Base-by-base conservation (phyloP, 2,888 invertebrate genomes). In the Mimas tiliae region DNA sequence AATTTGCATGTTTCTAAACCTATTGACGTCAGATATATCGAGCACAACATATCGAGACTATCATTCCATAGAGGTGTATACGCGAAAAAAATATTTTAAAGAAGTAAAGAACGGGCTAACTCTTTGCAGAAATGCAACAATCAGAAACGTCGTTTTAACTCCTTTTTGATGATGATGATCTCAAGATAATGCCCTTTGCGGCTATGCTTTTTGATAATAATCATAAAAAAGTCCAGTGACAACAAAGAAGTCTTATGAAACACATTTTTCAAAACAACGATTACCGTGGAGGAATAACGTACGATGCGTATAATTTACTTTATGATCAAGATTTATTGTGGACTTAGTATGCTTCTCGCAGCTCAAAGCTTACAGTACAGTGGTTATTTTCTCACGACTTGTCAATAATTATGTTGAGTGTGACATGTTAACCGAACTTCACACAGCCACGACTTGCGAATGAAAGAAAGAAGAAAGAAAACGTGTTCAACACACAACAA, bases 331-430 rank as follows among this genome's bases (percentile, higher is more conserved):
- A 42, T 58, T 58, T 58, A 42, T 42, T 58, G 12, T 58, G 12
- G 38, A 38, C 58, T 55, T 34, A 55, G 55, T 55, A 55, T 55
- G 55, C 55, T 38, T 9, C 55, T n/a, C 55, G 55, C 55, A 27
- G 4, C 27, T 27, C 27, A 55, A 38, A 11, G 16, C 19, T 19
- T 38, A 19, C 19, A 14, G 12, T 33, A 19, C 6, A 4, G 58
- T 34, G 27, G 27, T 34, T 9, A 9, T 16, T 55, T 51, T 55
- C 58, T 58, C 58, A 58, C 42, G 58, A 42, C 38, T 38, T 58
- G 58, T 58, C 58, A 58, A 42, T 58, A 58, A 58, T 58, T 58
- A 42, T 38, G 38, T 52, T 14, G 0, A 19, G 58, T 19, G 38
- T 42, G 38, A 38, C 58, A 58, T 58, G 42, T 42, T 19, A 42